phyloP scores from a whole-genome alignment of 2,888 invertebrate genomes.

The Trichopria drosophilae region DNA sequence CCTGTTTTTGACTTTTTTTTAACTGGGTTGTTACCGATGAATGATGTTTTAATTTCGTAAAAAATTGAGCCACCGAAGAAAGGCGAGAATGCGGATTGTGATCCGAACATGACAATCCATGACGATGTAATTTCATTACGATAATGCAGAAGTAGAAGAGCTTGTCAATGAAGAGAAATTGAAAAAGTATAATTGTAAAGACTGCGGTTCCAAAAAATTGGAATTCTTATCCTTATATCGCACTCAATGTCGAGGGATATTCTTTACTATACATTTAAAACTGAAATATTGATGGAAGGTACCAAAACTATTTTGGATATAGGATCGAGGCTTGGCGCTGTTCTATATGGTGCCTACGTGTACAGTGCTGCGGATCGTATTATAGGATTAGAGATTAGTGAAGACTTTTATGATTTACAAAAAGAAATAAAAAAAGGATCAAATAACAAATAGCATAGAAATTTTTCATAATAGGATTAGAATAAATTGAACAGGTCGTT shows the following conservation, averaged over 20 bases:
- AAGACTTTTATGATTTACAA: constrained; percentile 68
- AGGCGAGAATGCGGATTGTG: constrained; percentile 65
- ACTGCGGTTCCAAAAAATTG: constrained; percentile 62
- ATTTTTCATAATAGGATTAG: constrained; percentile 65
- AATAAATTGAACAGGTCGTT: constrained; percentile 62
- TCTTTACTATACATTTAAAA: constrained; percentile 67
- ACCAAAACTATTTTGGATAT: constrained; percentile 68
- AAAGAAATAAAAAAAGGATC: constrained; percentile 62
- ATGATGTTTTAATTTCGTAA: too few species aligned
- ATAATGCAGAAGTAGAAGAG: constrained; percentile 66
- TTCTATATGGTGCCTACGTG: constrained; percentile 69
- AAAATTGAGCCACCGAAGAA: too few species aligned
- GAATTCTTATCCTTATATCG: constrained; percentile 63
- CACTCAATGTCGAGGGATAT: constrained; percentile 68
- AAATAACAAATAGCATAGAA: constrained; percentile 62
- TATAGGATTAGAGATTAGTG: constrained; percentile 72
- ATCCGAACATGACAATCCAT: constrained; percentile 63
- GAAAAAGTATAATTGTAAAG: constrained; percentile 60
- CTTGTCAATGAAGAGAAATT: constrained; percentile 61
- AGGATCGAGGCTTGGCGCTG: constrained; percentile 72
- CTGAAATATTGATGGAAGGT: constrained; percentile 65
- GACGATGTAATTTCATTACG: constrained; percentile 74
- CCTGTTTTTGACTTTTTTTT: too few species aligned
- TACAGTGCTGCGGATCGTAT: constrained; percentile 64
- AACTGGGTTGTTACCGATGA: too few species aligned